Base-by-base conservation (phyloP, 1,140 invertebrate species). In the Teleopsis dalmanni region DNA sequence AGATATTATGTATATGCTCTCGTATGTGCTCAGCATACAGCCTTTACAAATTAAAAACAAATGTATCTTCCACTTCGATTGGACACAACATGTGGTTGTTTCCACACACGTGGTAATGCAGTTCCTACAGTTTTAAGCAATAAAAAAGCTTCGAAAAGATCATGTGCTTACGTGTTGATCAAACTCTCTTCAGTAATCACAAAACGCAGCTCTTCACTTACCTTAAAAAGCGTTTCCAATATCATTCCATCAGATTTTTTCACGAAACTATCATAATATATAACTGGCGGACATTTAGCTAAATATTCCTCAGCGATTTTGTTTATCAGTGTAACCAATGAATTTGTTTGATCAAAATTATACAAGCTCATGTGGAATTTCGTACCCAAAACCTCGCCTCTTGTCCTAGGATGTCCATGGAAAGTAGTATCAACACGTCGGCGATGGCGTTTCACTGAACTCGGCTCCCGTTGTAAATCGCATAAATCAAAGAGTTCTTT, bases 181-280 rank as follows among this genome's bases (percentile, higher is more conserved):
- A 13, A 21, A 7, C 6, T 27, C 43, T 8, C 11, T 19, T 11
- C 31, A 36, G 18, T 9, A 6, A 4, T 47, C 16, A 14, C n/a
- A 21, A 19, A 23, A 4, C 21, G 11, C 13, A 19, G 27, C 11
- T 16, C 13, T 4, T 4, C 16, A 19, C 51, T 47, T 36, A 63
- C 65, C 54, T 72, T 75, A 26, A 83, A 73, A 2, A 82, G 61
- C 36, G 72, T 71, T 54, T 79, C 70, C 27, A 83, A 60, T 21
- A 83, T 59, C 9, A 77, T 57, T 7, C 62, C 70, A 41, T 80
- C 75, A n/a, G 66, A 64, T 14, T 68, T 62, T 61, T 79, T 76
- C 3, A 78, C 74, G 55, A 62, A 70, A 27, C 54, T 65, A 51
- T 83, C 82, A 45, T 83, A 83, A 11, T 83, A 71, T 50, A 84